These are phyloP conservation scores for Archaeoteleia sp. DNA, from an alignment of 2,888 invertebrate species.

Conservation along the genomic window DNA sequence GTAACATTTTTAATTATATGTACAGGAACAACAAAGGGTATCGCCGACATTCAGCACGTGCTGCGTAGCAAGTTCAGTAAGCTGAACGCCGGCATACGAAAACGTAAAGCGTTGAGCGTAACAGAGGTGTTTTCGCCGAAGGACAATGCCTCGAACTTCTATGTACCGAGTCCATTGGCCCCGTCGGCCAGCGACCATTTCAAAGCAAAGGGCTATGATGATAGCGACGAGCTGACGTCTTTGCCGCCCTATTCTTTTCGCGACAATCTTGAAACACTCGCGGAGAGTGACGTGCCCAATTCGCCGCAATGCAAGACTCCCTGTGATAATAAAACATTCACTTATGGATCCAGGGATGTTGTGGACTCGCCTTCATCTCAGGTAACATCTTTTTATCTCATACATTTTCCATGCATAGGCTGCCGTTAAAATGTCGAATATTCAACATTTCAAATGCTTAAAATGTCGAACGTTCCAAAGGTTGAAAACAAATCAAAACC, in stretches of 20 bases:
- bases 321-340: constrained; percentile 53
- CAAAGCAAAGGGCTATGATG: constrained; percentile 54
- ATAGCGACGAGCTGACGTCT: constrained; percentile 72
- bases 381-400: constrained; percentile 9
- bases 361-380: constrained; percentile 10
- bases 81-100: constrained; percentile 82
- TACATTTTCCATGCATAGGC: not conserved
- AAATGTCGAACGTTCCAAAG: no score
- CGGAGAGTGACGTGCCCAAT: constrained; percentile 72
- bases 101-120: constrained; percentile 81
- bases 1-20: no score
- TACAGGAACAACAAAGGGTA: constrained; percentile 76
- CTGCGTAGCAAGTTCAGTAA: constrained; percentile 81
- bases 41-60: constrained; percentile 79
- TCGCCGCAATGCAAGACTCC: constrained; percentile 60
- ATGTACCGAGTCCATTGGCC: constrained; percentile 80
- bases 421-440: no score
- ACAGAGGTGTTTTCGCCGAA: constrained; percentile 79
- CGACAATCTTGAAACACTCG: constrained; percentile 71
- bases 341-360: constrained; percentile 54
- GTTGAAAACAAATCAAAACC: no score
- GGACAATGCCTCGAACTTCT: constrained; percentile 76
- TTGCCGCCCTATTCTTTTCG: constrained; percentile 75
- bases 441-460: no score
- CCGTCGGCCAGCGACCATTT: constrained; percentile 65